Percentiles rank a stretch among this genome's conserved stretches.
These are phyloP conservation scores for Zoanthus gigantus DNA, from an alignment of 92 coral and sea anemone species.

Conservation along the genomic window DNA sequence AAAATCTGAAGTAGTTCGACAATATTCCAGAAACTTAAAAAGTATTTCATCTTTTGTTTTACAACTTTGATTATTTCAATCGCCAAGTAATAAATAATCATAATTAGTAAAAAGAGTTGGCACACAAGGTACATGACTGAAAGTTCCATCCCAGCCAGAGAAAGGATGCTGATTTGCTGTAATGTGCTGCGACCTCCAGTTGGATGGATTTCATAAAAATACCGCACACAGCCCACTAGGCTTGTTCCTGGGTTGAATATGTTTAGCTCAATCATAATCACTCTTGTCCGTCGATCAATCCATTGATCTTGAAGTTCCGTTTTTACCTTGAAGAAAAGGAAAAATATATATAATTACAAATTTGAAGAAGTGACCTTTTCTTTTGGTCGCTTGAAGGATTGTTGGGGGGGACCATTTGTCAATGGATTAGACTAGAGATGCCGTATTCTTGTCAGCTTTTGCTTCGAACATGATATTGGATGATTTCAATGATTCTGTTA, in stretches of 20 bases:
- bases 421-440: too few relatives aligned
- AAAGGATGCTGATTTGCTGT: conserved; percentile 16
- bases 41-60: conserved; percentile 17
- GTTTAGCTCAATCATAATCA: conserved; percentile 21
- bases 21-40: conserved; percentile 27
- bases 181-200: conserved; percentile 7
- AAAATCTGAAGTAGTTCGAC: conserved; percentile 30
- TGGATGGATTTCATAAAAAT: conserved; percentile 20
- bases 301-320: conserved; percentile 20
- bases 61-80: conserved; percentile 29
- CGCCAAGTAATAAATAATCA: conserved; percentile 26
- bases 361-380: too few relatives aligned
- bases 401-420: background rate
- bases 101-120: conserved; percentile 20
- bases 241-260: conserved; percentile 33
- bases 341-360: background rate
- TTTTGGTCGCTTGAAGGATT: background rate
- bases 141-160: conserved; percentile 15
- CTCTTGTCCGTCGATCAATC: conserved; percentile 31
- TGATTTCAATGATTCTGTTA: too few relatives aligned
- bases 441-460: too few relatives aligned
- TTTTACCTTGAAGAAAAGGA: conserved; percentile 9
- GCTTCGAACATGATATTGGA: too few relatives aligned
- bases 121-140: conserved; percentile 14
- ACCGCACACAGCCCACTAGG: background rate